These are phyloP conservation scores for Pterocles gutturalis DNA, from an alignment of 2,113 vertebrate species.

Conservation along the genomic window DNA sequence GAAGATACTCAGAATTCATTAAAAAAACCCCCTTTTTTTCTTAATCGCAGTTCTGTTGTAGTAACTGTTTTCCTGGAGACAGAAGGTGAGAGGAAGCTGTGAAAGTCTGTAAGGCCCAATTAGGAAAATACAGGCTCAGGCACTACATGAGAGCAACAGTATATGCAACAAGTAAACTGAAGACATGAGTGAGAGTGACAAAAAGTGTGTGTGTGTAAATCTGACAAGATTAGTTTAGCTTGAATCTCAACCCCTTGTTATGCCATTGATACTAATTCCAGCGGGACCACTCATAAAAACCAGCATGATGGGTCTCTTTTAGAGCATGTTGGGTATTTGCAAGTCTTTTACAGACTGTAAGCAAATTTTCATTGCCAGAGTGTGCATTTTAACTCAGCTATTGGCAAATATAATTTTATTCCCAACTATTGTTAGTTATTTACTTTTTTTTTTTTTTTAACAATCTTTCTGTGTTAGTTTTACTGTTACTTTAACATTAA, in stretches of 20 bases:
- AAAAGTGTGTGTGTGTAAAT: background rate
- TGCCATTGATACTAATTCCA: background rate
- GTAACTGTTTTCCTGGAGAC: background rate
- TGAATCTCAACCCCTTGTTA: background rate
- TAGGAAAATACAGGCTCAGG: background rate
- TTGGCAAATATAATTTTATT: background rate
- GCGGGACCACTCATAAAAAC: background rate
- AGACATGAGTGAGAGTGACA: background rate
- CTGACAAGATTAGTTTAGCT: background rate
- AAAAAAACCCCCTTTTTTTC: background rate
- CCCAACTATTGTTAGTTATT: background rate
- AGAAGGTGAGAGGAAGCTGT: background rate
- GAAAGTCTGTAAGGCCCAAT: background rate
- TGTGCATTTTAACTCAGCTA: background rate
- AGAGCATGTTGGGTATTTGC: background rate
- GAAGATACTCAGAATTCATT: background rate
- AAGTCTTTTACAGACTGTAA: background rate
- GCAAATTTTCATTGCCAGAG: background rate
- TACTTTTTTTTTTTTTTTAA: background rate
- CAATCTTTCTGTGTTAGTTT: background rate
- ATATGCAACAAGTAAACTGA: background rate
- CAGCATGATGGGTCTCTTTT: background rate
- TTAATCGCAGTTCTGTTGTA: background rate
- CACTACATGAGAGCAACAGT: background rate
- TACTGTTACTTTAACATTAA: constrained; percentile 26